Conservation (phyloP, 1,140 invertebrate genomes). For the Ceratina australensis region DNA sequence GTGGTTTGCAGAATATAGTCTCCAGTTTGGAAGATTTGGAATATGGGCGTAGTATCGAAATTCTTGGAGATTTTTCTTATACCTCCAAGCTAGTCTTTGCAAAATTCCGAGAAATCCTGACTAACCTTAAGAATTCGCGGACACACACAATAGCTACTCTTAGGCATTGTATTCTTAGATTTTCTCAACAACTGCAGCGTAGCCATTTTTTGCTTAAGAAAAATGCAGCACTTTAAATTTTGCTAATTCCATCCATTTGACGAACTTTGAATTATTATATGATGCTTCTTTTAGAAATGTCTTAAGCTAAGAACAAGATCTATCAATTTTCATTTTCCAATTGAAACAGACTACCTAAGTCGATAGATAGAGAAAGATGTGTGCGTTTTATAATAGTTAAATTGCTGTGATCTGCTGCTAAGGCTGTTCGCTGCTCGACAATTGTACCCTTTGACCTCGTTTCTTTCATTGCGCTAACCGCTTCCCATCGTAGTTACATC, state of each 20-base stretch:
- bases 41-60: not conserved
- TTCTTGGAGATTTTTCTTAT: not conserved
- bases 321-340: constrained; percentile 18
- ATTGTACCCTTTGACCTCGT: constrained; percentile 13
- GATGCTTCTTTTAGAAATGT: too few species aligned
- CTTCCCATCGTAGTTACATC: not conserved
- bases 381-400: constrained; percentile 34
- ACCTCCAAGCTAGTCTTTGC: not conserved
- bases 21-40: not conserved
- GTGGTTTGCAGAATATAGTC: not conserved
- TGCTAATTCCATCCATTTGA: too few species aligned
- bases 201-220: not conserved
- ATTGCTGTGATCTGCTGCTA: constrained; percentile 32
- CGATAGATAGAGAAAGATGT: not conserved
- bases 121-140: not conserved
- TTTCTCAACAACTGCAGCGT: not conserved
- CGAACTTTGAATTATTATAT: too few species aligned
- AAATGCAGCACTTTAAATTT: too few species aligned
- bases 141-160: not conserved
- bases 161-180: not conserved
- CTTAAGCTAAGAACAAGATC: too few species aligned
- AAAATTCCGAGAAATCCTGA: not conserved
- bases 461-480: constrained; percentile 10
- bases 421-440: constrained; percentile 6
- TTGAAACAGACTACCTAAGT: not conserved